These are phyloP conservation scores for Pantherophis vulpinus DNA, from an alignment of 2,797 vertebrate species.

Conservation along the genomic window DNA sequence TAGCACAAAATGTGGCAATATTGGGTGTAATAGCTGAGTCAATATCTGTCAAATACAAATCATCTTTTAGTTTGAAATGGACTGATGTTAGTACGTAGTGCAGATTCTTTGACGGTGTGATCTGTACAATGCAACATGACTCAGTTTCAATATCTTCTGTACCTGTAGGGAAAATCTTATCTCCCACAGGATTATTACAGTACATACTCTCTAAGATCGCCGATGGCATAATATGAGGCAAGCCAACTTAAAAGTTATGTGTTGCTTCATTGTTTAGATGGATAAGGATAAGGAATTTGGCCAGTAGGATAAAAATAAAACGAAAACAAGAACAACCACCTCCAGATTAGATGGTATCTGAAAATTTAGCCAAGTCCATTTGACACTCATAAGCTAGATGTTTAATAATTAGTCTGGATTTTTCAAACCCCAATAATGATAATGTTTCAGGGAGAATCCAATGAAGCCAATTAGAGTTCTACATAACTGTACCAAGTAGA, in stretches of 20 bases:
- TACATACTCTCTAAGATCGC: background rate
- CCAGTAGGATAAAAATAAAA: background rate
- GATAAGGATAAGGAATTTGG: background rate
- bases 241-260: background rate
- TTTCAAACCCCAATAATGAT: background rate
- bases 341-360: background rate
- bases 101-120: background rate
- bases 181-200: background rate
- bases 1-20: background rate
- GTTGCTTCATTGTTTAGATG: background rate
- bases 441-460: background rate
- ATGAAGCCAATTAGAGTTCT: background rate
- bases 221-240: background rate
- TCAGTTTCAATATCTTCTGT: background rate
- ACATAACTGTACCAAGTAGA: background rate
- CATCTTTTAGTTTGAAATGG: background rate
- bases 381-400: background rate
- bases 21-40: background rate
- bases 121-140: background rate
- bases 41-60: background rate
- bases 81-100: background rate
- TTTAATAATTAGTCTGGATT: background rate
- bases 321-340: background rate
- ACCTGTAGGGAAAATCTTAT: background rate
- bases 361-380: background rate